phyloP scores from a whole-genome alignment of 1,140 invertebrate species.

The Polyergus mexicanus region DNA sequence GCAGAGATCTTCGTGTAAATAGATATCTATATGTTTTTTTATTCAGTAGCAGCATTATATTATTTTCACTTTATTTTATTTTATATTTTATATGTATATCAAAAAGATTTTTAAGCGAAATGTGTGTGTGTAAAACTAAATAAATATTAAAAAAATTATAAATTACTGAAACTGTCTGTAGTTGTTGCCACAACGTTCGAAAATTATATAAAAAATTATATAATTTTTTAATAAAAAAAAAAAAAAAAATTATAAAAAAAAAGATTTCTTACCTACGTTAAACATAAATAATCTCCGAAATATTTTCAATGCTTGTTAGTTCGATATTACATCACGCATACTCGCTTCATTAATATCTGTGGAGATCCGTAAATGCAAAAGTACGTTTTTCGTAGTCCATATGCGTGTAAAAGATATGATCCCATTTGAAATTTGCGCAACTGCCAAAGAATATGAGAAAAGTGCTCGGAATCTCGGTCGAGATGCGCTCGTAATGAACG shows the following conservation, averaged over 20 bases:
- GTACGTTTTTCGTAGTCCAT: neutral
- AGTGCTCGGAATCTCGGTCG: slow-evolving; percentile 56
- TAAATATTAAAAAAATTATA: neutral
- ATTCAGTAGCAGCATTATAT: neutral
- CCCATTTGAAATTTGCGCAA: slow-evolving; percentile 5
- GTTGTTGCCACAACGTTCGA: neutral
- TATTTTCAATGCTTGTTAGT: neutral
- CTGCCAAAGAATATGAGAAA: slow-evolving; percentile 30
- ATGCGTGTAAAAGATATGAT: neutral
- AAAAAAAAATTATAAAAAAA: neutral
- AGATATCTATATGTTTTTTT: slow-evolving; percentile 21
- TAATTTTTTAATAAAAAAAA: neutral
- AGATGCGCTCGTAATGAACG: slow-evolving; percentile 70
- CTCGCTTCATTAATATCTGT: neutral
- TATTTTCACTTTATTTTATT: slow-evolving; percentile 12
- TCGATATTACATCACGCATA: neutral
- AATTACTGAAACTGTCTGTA: neutral
- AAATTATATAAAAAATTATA: neutral
- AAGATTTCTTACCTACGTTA: neutral
- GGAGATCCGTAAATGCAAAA: neutral
- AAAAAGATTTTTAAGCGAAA: neutral
- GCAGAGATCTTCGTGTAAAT: neutral
- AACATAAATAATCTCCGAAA: neutral
- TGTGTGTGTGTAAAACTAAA: neutral
- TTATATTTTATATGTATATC: too few species aligned